Percentiles rank a stretch among this genome's conserved stretches.
Evolutionary conservation across 2,797 vertebrate genomes (phyloP).

Genomic region (Myotis myotis): DNA sequence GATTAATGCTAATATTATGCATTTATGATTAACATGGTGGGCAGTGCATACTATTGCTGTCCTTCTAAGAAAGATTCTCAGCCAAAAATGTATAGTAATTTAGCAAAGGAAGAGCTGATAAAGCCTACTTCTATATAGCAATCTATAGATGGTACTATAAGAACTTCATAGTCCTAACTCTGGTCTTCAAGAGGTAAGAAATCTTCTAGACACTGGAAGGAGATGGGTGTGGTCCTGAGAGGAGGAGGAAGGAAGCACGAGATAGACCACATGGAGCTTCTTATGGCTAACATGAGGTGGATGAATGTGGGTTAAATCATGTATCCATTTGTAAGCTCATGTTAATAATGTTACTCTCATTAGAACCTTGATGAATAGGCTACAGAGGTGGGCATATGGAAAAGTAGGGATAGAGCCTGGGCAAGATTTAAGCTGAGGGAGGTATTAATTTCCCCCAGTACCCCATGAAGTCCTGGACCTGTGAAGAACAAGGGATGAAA

Average conservation of each 20-base stretch:
- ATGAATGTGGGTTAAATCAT: too few species aligned
- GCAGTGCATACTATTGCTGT: neutral
- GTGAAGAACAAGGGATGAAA: neutral
- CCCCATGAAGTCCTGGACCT: too few species aligned
- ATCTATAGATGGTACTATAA: neutral
- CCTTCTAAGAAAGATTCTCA: neutral
- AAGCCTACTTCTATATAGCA: neutral
- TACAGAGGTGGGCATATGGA: neutral
- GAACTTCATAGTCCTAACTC: neutral
- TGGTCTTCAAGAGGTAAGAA: neutral
- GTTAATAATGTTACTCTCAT: neutral
- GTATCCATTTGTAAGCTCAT: too few species aligned
- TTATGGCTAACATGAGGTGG: neutral
- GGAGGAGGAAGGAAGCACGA: neutral
- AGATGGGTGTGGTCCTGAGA: neutral
- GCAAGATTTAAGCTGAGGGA: neutral
- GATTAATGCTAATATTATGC: neutral
- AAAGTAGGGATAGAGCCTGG: neutral
- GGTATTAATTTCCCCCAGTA: neutral
- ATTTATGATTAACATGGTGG: neutral
- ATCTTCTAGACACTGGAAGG: neutral
- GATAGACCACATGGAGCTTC: neutral
- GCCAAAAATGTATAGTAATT: neutral
- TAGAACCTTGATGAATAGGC: neutral
- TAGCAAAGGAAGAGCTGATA: neutral